Evolutionary conservation across 2,888 invertebrate species (phyloP), one percentile per base, ranked within the genome.

Genomic region (Archaeoteleia sp.): DNA sequence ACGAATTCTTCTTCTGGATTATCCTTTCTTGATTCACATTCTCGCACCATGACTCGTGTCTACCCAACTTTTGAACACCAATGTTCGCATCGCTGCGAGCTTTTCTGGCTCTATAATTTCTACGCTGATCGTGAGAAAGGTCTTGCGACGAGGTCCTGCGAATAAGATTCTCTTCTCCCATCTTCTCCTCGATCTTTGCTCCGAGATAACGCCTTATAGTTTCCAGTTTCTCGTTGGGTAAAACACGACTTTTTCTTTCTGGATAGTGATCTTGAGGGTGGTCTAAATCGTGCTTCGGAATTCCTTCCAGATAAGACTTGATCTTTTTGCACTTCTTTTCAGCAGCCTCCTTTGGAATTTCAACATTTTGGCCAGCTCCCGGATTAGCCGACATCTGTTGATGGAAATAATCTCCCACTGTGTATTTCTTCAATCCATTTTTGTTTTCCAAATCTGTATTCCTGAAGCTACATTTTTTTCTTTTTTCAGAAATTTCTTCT

Each of bases 21-120:
- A 57, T 25, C 1, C 65, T 42, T 17, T 74, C 75, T 12, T 71
- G 75, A 17, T 75, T 69, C 3, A 13, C 12, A 23, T 20, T 32
- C 1, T 37, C 30, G 12, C 29, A 25, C 30, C 20, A 40, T 4
- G 23, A 17, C 4, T 42, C 43, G 14, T 15, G 9, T 9, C 45
- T 37, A 29, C 23, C 54, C 8, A 12, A 1, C 7, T 23, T 37
- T 1, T 48, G 55, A 9, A 46, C 57, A 13, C 57, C 48, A 23
- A 81, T 62, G 53, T 69, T 81, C n/a, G 72, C 77, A 13, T 82
- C 81, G 48, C 81, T 83, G 29, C 76, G 76, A 9, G 74, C 77
- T 57, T 80, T 80, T 17, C 81, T 71, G 2, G 78, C 74, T 0
- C 74, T 71, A 48, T 81, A 79, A 58, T 73, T 72, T 13, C 34